Percentiles rank a stretch among this genome's conserved stretches.
Conservation (phyloP, 2,888 invertebrate genomes). For the Epicampocera succincta region DNA sequence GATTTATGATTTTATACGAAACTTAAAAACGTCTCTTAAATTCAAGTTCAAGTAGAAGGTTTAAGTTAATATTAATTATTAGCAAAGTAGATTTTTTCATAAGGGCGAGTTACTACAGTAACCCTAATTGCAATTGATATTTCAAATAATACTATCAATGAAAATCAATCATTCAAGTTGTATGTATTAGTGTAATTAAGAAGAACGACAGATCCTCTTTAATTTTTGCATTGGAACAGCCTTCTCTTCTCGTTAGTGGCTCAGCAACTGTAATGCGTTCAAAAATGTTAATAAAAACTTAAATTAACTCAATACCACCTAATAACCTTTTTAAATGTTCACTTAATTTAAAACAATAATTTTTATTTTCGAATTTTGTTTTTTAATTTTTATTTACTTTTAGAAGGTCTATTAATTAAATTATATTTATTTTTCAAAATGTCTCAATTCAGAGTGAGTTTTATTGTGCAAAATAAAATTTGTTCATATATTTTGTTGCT, state of each 20-base stretch:
- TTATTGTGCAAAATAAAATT: no score
- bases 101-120: slow-evolving; percentile 44
- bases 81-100: slow-evolving; percentile 50
- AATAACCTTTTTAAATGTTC: not conserved
- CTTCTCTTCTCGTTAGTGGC: not conserved
- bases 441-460: no score
- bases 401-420: no score
- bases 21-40: slow-evolving; percentile 57
- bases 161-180: slow-evolving; percentile 31
- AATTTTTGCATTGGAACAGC: not conserved
- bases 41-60: slow-evolving; percentile 67
- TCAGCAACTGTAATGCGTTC: slow-evolving; percentile 8
- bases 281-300: not conserved
- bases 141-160: slow-evolving; percentile 12
- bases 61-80: slow-evolving; percentile 65
- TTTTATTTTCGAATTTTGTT: not conserved
- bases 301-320: not conserved
- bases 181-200: slow-evolving; percentile 33
- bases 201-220: slow-evolving; percentile 30
- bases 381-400: no score
- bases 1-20: slow-evolving; percentile 65
- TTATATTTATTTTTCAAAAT: no score
- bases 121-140: slow-evolving; percentile 37
- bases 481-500: no score
- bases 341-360: not conserved